Conservation (phyloP, 2,113 vertebrate species). For the Boulengeromyrus knoepffleri region DNA sequence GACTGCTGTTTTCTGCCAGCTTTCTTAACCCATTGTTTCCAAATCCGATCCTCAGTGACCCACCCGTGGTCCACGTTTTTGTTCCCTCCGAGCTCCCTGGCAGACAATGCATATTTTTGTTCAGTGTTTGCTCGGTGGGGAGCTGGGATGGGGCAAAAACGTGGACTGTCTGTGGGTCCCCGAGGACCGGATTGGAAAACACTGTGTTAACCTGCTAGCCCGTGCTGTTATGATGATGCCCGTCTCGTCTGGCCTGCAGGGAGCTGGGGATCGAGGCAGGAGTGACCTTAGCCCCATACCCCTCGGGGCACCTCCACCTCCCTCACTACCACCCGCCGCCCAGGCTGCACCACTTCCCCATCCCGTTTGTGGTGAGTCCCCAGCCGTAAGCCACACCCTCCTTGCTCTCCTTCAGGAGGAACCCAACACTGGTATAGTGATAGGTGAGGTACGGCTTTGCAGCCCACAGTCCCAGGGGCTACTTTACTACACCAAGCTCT, state of each 20-base stretch:
- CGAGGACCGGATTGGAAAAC: not conserved
- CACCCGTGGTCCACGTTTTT: not conserved
- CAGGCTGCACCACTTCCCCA: slow-evolving; percentile 90
- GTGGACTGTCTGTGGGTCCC: not conserved
- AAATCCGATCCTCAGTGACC: not conserved
- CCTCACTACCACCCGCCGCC: slow-evolving; percentile 91
- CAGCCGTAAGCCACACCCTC: not conserved
- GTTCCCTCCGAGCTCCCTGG: not conserved
- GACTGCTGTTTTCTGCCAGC: not conserved
- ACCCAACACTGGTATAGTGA: not conserved
- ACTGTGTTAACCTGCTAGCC: not conserved
- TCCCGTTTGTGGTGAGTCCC: slow-evolving; percentile 88
- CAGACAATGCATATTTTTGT: not conserved
- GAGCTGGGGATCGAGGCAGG: slow-evolving; percentile 95
- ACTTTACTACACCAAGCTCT: not conserved
- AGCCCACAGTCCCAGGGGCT: not conserved
- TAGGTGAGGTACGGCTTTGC: not conserved
- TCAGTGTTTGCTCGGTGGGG: no score
- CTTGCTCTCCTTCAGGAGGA: not conserved
- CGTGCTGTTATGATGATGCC: not conserved
- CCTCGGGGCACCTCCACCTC: slow-evolving; percentile 86
- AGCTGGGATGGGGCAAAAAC: not conserved
- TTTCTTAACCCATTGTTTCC: not conserved
- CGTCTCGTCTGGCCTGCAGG: slow-evolving; percentile 51
- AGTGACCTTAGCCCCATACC: slow-evolving; percentile 85